Conservation (phyloP, 2,113 vertebrate species). For the Bostrychus sinensis region DNA sequence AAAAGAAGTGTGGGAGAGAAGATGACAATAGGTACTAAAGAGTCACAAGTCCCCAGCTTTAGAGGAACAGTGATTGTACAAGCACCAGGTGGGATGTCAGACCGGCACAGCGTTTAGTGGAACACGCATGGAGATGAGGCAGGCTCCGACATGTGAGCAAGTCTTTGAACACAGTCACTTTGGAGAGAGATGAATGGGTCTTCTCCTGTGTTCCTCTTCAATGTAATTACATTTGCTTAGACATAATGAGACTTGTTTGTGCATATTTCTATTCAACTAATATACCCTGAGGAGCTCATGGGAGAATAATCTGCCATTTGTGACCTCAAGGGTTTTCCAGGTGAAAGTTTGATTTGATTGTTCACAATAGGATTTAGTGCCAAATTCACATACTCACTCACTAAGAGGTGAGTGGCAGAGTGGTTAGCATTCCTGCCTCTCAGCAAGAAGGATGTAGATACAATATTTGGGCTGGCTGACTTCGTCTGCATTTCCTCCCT, state of each 20-base stretch:
- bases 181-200: conserved; percentile 43
- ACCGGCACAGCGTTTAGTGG: conserved; percentile 57
- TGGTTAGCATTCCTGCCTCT: too few species aligned
- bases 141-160: conserved; percentile 56
- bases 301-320: conserved; percentile 56
- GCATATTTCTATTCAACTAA: conserved; percentile 45
- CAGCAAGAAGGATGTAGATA: too few species aligned
- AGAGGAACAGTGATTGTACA: conserved; percentile 73
- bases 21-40: conserved; percentile 70
- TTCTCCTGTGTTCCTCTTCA: conserved; percentile 41
- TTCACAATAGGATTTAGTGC: not conserved
- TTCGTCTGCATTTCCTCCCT: too few species aligned
- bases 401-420: too few species aligned
- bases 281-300: conserved; percentile 48
- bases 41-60: conserved; percentile 74
- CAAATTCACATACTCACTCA: too few species aligned
- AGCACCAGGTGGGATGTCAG: conserved; percentile 66
- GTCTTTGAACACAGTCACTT: conserved; percentile 63
- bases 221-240: conserved; percentile 19
- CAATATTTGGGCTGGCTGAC: too few species aligned
- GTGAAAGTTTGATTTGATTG: not conserved
- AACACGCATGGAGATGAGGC: conserved; percentile 67
- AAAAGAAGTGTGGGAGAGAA: conserved; percentile 47
- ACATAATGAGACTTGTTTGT: conserved; percentile 50
- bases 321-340: conserved; percentile 65